These are phyloP conservation scores for Apteryx mantelli DNA, from an alignment of 2,113 vertebrate species.

Conservation along the genomic window DNA sequence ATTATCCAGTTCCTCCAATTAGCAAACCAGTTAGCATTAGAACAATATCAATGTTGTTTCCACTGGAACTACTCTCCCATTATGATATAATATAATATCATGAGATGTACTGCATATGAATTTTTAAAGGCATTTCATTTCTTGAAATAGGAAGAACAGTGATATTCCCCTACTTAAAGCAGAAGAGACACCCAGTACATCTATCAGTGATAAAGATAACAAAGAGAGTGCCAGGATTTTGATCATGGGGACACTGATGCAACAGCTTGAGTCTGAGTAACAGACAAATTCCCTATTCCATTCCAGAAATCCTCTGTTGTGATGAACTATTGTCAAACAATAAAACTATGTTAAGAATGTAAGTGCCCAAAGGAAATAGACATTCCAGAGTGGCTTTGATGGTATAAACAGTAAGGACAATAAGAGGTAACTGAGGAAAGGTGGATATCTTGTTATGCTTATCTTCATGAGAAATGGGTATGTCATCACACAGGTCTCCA, in stretches of 20 bases:
- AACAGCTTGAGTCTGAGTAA: not conserved
- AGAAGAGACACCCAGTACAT: not conserved
- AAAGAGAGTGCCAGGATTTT: not conserved
- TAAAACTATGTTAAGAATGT: not conserved
- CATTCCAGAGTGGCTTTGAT: not conserved
- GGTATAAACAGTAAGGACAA: not conserved
- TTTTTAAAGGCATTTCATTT: not conserved
- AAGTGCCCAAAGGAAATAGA: rapidly evolving
- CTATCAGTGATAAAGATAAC: rapidly evolving
- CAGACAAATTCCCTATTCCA: not conserved
- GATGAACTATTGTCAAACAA: not conserved
- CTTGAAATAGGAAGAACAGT: not conserved
- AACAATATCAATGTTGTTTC: not conserved
- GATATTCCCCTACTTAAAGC: not conserved
- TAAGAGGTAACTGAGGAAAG: not conserved
- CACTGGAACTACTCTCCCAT: not conserved
- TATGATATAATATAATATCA: not conserved
- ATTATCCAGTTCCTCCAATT: not conserved
- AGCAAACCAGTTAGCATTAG: not conserved
- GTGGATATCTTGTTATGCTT: not conserved
- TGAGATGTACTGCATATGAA: not conserved
- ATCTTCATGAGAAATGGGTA: not conserved
- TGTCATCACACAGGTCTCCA: not conserved
- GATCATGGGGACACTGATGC: not conserved
- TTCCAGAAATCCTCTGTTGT: not conserved